Percentiles rank a stretch among this genome's conserved stretches.
Conservation (phyloP, 2,797 vertebrate genomes). For the Megaceryle alcyon region DNA sequence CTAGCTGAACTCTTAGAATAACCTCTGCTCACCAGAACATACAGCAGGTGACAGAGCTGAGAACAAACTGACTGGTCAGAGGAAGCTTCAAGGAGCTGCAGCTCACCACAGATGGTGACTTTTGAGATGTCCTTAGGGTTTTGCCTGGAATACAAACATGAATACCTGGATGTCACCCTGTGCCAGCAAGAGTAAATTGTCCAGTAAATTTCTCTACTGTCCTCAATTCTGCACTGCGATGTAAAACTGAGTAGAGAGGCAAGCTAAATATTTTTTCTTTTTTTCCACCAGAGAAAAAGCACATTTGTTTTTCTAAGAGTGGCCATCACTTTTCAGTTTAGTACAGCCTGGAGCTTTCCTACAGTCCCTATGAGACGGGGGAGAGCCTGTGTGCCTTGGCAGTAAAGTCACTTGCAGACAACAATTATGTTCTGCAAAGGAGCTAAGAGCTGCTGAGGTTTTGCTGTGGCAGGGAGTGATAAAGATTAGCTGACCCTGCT, state of each 20-base stretch:
- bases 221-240: neutral
- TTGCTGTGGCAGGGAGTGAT: neutral
- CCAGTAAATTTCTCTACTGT: neutral
- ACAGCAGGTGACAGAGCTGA: neutral
- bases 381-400: neutral
- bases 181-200: neutral
- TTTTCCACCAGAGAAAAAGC: neutral
- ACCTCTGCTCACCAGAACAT: neutral
- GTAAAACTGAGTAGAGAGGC: neutral
- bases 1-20: neutral
- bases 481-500: neutral
- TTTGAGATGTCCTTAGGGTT: neutral
- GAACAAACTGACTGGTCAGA: neutral
- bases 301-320: neutral
- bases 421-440: neutral
- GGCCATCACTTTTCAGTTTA: neutral
- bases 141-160: neutral
- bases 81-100: neutral
- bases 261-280: neutral
- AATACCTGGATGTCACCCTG: neutral
- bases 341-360: neutral
- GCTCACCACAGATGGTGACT: neutral
- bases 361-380: neutral
- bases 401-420: neutral
- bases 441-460: neutral